phyloP scores from a whole-genome alignment of 2,113 vertebrate species.

The Campylomormyrus tamandua region DNA sequence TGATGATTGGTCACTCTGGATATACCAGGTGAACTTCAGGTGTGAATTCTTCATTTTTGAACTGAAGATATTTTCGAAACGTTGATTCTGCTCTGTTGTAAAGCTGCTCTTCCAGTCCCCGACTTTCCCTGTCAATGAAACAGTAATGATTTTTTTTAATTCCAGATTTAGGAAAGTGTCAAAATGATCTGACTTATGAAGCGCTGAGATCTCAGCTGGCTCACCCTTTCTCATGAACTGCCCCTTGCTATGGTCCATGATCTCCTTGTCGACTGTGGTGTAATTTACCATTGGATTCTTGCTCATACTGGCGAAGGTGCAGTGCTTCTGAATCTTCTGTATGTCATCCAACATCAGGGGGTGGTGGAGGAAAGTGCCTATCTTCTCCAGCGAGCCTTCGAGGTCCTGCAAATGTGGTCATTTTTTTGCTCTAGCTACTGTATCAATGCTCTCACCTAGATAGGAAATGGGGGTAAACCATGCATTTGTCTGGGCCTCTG shows the following conservation, averaged over 20 bases:
- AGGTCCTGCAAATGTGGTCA: slow-evolving; percentile 56
- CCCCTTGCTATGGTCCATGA: slow-evolving; percentile 71
- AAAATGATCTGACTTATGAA: neutral
- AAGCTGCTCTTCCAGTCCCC: slow-evolving; percentile 73
- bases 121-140: slow-evolving; percentile 51
- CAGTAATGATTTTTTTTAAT: neutral
- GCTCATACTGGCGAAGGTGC: slow-evolving; percentile 70
- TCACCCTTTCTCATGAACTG: slow-evolving; percentile 79
- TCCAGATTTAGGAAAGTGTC: neutral
- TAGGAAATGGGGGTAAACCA: neutral
- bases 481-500: neutral
- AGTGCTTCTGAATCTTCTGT: slow-evolving; percentile 50
- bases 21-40: slow-evolving; percentile 50
- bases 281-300: slow-evolving; percentile 74
- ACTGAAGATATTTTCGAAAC: slow-evolving; percentile 56
- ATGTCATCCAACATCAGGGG: slow-evolving; percentile 52
- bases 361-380: slow-evolving; percentile 60
- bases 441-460: neutral
- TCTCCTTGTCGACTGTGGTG: slow-evolving; percentile 53
- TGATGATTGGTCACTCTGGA: neutral
- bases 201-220: neutral
- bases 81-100: slow-evolving; percentile 54
- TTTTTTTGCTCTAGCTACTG: neutral
- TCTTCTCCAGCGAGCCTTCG: slow-evolving; percentile 39
- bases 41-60: slow-evolving; percentile 53